Conservation (phyloP, 2,888 invertebrate genomes). For the Lycophotia porphyrea region DNA sequence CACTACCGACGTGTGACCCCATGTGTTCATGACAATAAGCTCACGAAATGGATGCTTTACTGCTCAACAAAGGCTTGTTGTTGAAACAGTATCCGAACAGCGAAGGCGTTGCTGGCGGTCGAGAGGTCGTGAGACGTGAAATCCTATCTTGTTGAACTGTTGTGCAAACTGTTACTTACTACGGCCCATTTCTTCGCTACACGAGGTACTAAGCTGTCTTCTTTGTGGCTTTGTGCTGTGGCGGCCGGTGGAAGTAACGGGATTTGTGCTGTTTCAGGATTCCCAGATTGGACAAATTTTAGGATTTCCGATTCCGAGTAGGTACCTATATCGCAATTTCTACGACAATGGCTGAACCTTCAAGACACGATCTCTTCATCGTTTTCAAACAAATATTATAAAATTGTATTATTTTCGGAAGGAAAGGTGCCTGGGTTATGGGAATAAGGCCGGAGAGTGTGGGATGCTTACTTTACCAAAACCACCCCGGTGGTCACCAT, state of each 20-base stretch:
- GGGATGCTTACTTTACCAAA: not conserved
- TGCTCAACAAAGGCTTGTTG: conserved; percentile 9
- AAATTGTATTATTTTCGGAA: not conserved
- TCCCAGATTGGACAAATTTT: not conserved
- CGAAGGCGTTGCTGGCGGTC: not conserved
- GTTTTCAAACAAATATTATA: not conserved
- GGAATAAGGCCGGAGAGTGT: not conserved
- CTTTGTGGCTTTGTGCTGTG: not conserved
- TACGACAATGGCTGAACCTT: not conserved
- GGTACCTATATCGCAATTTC: not conserved
- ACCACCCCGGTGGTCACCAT: not conserved
- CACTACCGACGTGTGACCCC: not conserved
- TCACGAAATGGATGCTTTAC: conserved; percentile 1
- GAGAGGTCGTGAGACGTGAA: conserved; percentile 40
- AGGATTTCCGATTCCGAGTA: not conserved
- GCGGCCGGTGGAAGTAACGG: not conserved
- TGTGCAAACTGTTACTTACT: conserved; percentile 10
- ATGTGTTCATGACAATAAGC: not conserved
- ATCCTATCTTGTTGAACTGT: conserved; percentile 23
- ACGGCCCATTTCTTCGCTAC: not conserved
- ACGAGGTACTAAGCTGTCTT: not conserved
- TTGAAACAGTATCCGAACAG: conserved; percentile 24
- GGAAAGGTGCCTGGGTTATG: not conserved
- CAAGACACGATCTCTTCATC: not conserved
- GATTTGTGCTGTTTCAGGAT: not conserved